Base-by-base conservation (phyloP, 2,888 invertebrate species). In the Thera britannica region DNA sequence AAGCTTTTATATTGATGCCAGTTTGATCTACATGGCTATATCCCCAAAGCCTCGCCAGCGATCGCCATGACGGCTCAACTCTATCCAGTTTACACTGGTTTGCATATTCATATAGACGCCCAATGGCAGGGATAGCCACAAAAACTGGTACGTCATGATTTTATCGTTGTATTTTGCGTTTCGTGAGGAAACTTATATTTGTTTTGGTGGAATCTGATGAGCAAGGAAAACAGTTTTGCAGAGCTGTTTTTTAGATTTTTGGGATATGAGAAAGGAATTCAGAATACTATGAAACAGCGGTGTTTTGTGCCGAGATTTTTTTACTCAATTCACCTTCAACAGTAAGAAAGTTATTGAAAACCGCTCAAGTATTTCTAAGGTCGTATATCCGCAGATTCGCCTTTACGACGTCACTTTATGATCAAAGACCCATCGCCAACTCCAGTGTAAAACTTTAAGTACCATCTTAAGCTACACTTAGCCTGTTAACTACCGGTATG, bases 401-500 rank as follows among this genome's bases (percentile, higher is more conserved):
- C 58, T 58, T 57, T 52, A 67, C 38, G 54, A 41, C 58, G 23
- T 41, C 38, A 34, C 35, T 58, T 54, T 62, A 62, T 44, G 59
- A 62, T 65, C 65, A 69, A 69, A 65, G 62, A 9, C 60, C 34
- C 49, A 52, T 58, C 54, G 61, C 12, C 44, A 48, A 41, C 48
- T 12, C 49, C 58, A 54, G 34, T 46, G 62, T 55, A 56, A 58
- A 68, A 72, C 69, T 75, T 69, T 55, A 70, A 74, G 67, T 65
- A 70, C 56, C 67, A 72, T 70, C 71, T 70, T 72, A 70, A 75
- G 68, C 71, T 65, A 60, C 68, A 69, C 70, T 76, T 70, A 73
- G 69, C 72, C 68, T 72, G 67, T 68, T 72, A 75, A 78, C 69
- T 73, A 76, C 70, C 71, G 72, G 73, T 72, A 70, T 67, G 68